Evolutionary conservation across 1,140 invertebrate genomes (phyloP).

Genomic region (Drosophila truncata): DNA sequence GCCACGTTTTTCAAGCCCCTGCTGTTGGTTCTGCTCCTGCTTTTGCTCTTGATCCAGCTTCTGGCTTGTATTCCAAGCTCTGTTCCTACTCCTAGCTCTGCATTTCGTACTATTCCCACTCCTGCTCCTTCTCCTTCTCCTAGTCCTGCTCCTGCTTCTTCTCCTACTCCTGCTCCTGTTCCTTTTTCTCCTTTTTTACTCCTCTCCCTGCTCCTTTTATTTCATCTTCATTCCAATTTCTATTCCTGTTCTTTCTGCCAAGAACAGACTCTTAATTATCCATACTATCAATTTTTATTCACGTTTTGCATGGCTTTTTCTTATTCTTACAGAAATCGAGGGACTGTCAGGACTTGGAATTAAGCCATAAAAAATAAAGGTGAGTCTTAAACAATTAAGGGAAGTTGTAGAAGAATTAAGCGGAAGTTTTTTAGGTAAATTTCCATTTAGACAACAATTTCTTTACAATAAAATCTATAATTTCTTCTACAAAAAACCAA

Average conservation of each 20-base stretch:
- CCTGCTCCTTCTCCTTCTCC: not conserved
- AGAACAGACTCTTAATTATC: constrained; percentile 12
- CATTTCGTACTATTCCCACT: too few species aligned
- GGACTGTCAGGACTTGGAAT: not conserved
- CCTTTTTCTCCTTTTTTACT: too few species aligned
- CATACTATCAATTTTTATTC: constrained; percentile 10
- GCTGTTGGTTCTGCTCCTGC: not conserved
- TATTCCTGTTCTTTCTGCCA: not conserved
- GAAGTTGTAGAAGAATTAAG: not conserved
- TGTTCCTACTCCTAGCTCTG: too few species aligned
- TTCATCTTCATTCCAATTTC: not conserved
- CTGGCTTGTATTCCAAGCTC: too few species aligned
- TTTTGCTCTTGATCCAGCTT: too few species aligned
- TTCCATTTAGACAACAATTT: not conserved
- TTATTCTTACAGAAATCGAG: constrained; percentile 1
- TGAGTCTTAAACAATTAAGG: not conserved
- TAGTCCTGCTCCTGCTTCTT: not conserved
- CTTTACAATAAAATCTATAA: not conserved
- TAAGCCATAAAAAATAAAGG: not conserved
- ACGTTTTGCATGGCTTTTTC: not conserved
- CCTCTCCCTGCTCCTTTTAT: not conserved
- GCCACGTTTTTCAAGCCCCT: constrained; percentile 38
- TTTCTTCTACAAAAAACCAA: not conserved
- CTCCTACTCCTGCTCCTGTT: too few species aligned
- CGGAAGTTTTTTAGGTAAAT: not conserved